phyloP scores from a whole-genome alignment of 1,140 invertebrate genomes.

The Bombus impatiens region DNA sequence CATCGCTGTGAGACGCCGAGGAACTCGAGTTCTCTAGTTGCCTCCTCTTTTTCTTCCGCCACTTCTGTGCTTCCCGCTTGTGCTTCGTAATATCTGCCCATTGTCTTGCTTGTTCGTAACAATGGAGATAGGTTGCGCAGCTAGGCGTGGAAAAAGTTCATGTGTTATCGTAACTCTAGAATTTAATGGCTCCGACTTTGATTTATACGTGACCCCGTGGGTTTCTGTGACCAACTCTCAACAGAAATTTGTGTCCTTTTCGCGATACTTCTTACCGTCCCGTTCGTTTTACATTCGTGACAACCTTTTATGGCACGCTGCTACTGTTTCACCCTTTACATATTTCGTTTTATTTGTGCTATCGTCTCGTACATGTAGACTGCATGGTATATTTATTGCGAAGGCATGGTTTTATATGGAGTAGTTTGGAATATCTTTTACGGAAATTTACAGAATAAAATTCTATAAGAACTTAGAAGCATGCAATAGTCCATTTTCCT shows the following conservation, averaged over 20 bases:
- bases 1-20: slow-evolving; percentile 25
- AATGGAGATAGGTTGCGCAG: slow-evolving; percentile 44
- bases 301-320: not conserved
- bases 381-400: too few species aligned
- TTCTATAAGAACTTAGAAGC: too few species aligned
- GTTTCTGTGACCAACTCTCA: not conserved
- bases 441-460: too few species aligned
- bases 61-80: slow-evolving; percentile 26
- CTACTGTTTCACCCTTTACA: not conserved
- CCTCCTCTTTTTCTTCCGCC: slow-evolving; percentile 21
- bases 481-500: too few species aligned
- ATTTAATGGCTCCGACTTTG: slow-evolving; percentile 39
- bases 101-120: slow-evolving; percentile 56
- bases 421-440: not conserved
- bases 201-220: slow-evolving; percentile 11
- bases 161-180: slow-evolving; percentile 37
- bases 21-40: slow-evolving; percentile 18
- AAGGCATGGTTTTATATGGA: not conserved
- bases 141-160: slow-evolving; percentile 20
- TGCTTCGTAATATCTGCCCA: slow-evolving; percentile 57
- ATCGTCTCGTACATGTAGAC: not conserved
- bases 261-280: not conserved
- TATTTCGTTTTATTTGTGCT: not conserved
- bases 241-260: slow-evolving; percentile 1
- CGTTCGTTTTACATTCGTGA: not conserved